Evolutionary conservation across 1,140 invertebrate species (phyloP).

Genomic region (Halyomorpha halys): DNA sequence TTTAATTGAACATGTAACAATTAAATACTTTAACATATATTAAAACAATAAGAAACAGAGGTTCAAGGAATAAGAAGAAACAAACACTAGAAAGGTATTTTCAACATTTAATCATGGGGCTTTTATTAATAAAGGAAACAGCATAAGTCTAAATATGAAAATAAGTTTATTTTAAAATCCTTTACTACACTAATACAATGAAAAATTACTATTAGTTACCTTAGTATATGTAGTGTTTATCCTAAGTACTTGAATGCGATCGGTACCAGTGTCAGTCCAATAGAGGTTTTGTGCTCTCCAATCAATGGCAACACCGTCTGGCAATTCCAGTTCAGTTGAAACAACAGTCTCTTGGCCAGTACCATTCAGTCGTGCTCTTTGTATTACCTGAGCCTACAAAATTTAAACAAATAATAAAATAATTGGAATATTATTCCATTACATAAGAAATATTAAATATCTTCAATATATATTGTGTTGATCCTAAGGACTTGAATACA

Average conservation of each 20-base stretch:
- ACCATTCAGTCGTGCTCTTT: conserved; percentile 54
- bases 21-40: background rate
- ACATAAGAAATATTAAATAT: background rate
- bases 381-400: conserved; percentile 45
- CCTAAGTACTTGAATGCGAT: conserved; percentile 69
- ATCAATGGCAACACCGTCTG: conserved; percentile 82
- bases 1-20: no score
- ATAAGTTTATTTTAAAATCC: background rate
- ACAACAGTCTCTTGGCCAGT: conserved; percentile 63
- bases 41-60: background rate
- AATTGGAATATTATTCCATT: background rate
- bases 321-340: conserved; percentile 62
- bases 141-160: no score
- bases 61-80: background rate
- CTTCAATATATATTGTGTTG: background rate
- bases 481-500: no score
- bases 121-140: no score
- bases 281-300: conserved; percentile 85
- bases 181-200: background rate
- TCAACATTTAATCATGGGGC: no score
- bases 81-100: no score
- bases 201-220: background rate
- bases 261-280: conserved; percentile 81
- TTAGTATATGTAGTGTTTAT: conserved; percentile 25
- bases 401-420: background rate